Evolutionary conservation across 2,797 vertebrate genomes (phyloP), one percentile per base, ranked within the genome.

Genomic region (Anomalospiza imberbis): DNA sequence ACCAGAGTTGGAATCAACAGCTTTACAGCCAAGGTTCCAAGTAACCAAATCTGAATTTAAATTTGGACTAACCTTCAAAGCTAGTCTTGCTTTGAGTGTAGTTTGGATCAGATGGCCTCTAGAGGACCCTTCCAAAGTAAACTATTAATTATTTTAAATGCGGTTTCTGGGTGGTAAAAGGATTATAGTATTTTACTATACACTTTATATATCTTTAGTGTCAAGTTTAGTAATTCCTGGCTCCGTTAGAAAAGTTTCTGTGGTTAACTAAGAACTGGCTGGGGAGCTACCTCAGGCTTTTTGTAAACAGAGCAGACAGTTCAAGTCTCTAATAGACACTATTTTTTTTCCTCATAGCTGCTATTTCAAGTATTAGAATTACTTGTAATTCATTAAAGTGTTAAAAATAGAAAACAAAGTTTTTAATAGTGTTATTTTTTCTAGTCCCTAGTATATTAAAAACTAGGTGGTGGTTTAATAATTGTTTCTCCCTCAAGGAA

Each of bases 401-500:
- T 38, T 54, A n/a, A 86, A 81, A 79, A 53, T 22, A 67, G 17
- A 90, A 84, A 84, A 7, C 0, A 36, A n/a, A n/a, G 9, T 50
- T 83, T 89, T 57, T 83, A 57, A 53, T 31, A 31, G 8, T 62
- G 9, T 9, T 67, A 12, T 57, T 31, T 86, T 83, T 88, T 29
- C 44, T 89, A 82, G 36, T 72, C 31, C 2, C 20, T 54, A 17
- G 6, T 48, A 76, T 44, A 72, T 76, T 75, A 78, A 58, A 84
- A 75, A 60, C n/a, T 66, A 91, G 25, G 47, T 89, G 7, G 25
- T 73, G 17, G 5, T 63, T 66, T 79, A 89, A 76, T 81, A 76
- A 82, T 67, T 61, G 11, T 63, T 91, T 92, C 38, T 93, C 54
- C 79, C 76, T 92, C 53, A 87, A 79, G 71, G 40, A 93, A 96